A percentile compares a stretch with the other conserved stretches of the same genome.
Conservation (phyloP, 2,888 invertebrate species). For the Drosophila meridionalis region DNA sequence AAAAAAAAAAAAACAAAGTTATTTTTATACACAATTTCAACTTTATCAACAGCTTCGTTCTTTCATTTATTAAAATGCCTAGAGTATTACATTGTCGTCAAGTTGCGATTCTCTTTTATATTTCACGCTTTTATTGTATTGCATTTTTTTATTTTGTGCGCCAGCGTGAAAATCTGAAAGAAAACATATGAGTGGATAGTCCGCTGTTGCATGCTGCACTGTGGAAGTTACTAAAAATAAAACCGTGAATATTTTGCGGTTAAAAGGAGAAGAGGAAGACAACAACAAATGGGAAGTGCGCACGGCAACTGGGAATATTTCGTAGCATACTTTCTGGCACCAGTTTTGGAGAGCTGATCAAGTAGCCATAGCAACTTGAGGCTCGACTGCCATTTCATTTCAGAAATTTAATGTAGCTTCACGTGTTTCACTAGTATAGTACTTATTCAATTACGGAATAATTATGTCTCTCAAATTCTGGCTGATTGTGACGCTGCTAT, state of each 20-base stretch:
- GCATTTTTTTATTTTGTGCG: constrained; percentile 42
- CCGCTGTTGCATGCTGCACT: constrained; percentile 15
- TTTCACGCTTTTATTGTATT: constrained; percentile 48
- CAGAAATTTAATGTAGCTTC: background rate
- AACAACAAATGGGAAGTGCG: background rate
- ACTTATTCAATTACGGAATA: background rate
- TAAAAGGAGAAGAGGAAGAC: constrained; percentile 14
- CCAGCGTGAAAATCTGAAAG: constrained; percentile 71
- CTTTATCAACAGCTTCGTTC: too few relatives aligned
- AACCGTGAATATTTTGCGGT: constrained; percentile 31
- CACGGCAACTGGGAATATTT: constrained; percentile 20
- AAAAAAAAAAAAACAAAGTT: too few relatives aligned
- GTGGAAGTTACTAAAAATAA: constrained; percentile 67
- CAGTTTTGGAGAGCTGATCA: constrained; percentile 10
- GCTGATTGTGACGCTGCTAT: constrained; percentile 22
- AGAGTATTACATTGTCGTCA: constrained; percentile 37
- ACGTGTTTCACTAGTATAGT: background rate
- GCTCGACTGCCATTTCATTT: background rate
- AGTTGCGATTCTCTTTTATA: background rate
- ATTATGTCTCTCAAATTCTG: constrained; percentile 39
- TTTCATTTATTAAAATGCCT: background rate
- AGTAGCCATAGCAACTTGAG: constrained; percentile 26
- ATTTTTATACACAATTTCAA: too few relatives aligned
- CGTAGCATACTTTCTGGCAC: constrained; percentile 35
- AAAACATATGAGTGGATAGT: constrained; percentile 61